Percentiles rank a stretch among this genome's conserved stretches.
phyloP scores from a whole-genome alignment of 2,113 vertebrate genomes.

The Cavia porcellus region DNA sequence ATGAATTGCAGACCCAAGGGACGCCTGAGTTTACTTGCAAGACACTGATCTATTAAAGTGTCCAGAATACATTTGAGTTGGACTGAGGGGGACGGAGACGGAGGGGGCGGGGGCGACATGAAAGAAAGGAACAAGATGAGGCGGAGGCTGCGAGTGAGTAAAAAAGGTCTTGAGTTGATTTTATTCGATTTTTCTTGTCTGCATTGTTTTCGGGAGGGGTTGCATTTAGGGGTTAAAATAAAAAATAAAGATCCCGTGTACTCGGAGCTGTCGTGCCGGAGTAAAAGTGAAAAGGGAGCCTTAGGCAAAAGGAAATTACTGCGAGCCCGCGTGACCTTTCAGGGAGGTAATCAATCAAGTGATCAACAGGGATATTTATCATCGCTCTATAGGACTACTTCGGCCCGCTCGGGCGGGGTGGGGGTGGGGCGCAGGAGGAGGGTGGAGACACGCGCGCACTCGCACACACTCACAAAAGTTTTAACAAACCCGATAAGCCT shows the following conservation, averaged over 20 bases:
- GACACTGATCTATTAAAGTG: slow-evolving; percentile 83
- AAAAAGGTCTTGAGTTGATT: slow-evolving; percentile 85
- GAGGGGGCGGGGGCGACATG: slow-evolving; percentile 64
- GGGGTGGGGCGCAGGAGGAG: slow-evolving; percentile 41
- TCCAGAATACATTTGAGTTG: slow-evolving; percentile 82
- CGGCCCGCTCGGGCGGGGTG: slow-evolving; percentile 83
- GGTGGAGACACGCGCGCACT: slow-evolving; percentile 52
- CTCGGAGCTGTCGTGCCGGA: slow-evolving; percentile 92
- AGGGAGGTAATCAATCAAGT: slow-evolving; percentile 99
- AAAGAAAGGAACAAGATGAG: slow-evolving; percentile 48
- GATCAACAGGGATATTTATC: slow-evolving; percentile 99
- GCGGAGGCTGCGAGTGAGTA: slow-evolving; percentile 58
- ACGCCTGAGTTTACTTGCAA: slow-evolving; percentile 79
- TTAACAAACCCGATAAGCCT: slow-evolving; percentile 84
- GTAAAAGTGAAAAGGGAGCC: slow-evolving; percentile 99
- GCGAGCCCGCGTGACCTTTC: slow-evolving; percentile 98
- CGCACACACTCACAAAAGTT: slow-evolving; percentile 82
- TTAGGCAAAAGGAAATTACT: slow-evolving; percentile 99
- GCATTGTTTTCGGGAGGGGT: slow-evolving; percentile 89
- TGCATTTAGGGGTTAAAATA: slow-evolving; percentile 94
- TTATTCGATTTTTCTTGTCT: slow-evolving; percentile 84
- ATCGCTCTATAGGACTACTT: slow-evolving; percentile 93
- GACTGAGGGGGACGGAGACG: background rate
- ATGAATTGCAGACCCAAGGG: slow-evolving; percentile 84
- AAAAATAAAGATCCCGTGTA: slow-evolving; percentile 93